phyloP scores from a whole-genome alignment of 2,888 invertebrate species.

The Sceliomorpha sp. region DNA sequence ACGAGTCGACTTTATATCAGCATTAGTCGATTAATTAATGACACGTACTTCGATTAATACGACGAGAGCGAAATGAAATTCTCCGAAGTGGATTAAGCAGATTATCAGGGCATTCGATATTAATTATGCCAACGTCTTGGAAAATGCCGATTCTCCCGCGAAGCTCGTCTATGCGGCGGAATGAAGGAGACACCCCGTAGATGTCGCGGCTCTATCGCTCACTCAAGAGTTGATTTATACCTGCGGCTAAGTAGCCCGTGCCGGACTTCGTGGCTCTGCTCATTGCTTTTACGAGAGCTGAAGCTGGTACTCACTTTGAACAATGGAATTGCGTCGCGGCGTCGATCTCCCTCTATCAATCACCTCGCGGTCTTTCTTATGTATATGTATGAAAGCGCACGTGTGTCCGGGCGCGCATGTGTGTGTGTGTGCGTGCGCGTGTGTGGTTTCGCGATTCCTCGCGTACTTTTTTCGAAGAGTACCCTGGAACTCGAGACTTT shows the following conservation, averaged over 20 bases:
- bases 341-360: conserved; percentile 79
- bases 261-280: conserved; percentile 65
- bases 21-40: too few relatives aligned
- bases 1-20: too few relatives aligned
- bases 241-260: conserved; percentile 65
- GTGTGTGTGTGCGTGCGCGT: conserved; percentile 31
- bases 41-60: too few relatives aligned
- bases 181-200: conserved; percentile 38
- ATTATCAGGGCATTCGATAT: too few relatives aligned
- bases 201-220: conserved; percentile 47
- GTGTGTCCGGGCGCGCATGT: too few relatives aligned
- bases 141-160: conserved; percentile 9
- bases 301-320: conserved; percentile 68
- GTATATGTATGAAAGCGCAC: conserved; percentile 44
- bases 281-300: conserved; percentile 65
- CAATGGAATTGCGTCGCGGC: conserved; percentile 78
- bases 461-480: conserved; percentile 23
- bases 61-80: too few relatives aligned
- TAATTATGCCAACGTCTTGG: not conserved
- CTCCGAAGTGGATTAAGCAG: too few relatives aligned
- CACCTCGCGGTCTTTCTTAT: conserved; percentile 62
- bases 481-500: conserved; percentile 51
- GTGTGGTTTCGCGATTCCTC: conserved; percentile 1
- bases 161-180: conserved; percentile 21
- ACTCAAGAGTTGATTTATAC: conserved; percentile 73